Evolutionary conservation across 2,888 invertebrate species (phyloP), one percentile per base, ranked within the genome.

Genomic region (Aromia moschata): DNA sequence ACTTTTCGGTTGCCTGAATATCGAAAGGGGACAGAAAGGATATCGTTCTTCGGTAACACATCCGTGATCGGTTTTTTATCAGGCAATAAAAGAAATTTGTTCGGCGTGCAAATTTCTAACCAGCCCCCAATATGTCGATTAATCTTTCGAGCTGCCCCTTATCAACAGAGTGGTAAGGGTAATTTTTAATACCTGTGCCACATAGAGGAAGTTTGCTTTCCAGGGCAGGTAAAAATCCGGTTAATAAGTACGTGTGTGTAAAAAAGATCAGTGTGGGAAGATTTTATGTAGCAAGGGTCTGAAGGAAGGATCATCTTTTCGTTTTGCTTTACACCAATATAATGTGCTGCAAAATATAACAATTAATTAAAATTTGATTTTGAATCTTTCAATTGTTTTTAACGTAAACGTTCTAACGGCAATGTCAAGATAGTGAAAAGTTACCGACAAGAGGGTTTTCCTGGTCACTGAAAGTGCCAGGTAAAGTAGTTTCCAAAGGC

Each of bases 41-140:
- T 37, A 47, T 47, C 33, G 36, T 16, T 2, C 30, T 18, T 37
- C 17, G 49, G 38, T 49, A 38, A 37, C 12, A 17, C 11, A 36
- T 36, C 37, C 49, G 20, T 30, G 18, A 25, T 37, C 14, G 14
- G 20, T 25, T 49, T 49, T 33, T 49, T 38, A 25, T 14, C 10
- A 12, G 10, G 25, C 49, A 38, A 49, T 49, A 49, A 49, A n/a
- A 52, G 20, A 38, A 56, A 45, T 53, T 60, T 46, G 56, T 53
- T 47, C 51, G 37, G 62, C 58, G 59, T 58, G 64, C 60, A 57
- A 59, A 64, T 55, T 58, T 58, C 31, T 30, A 55, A 56, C 51
- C 59, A 56, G 41, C 59, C 62, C 62, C 47, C 54, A 44, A 64
- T 59, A 62, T 57, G 60, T 60, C 62, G 56, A 64, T 60, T 62